phyloP scores from a whole-genome alignment of 2,888 invertebrate genomes.

The Orthosia cruda region DNA sequence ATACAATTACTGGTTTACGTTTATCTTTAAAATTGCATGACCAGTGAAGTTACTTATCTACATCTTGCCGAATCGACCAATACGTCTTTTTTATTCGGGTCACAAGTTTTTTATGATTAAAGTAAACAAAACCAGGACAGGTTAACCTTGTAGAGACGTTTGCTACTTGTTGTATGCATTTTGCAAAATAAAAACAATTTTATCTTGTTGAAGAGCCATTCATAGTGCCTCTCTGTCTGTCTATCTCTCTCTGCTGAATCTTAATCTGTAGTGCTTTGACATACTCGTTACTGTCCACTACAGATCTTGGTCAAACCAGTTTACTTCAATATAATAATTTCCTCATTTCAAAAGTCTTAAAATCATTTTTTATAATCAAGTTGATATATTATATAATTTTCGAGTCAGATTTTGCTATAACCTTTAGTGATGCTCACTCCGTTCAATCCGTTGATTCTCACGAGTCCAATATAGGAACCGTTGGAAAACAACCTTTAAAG shows the following conservation, averaged over 20 bases:
- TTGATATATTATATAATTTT: background rate
- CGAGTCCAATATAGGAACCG: no score
- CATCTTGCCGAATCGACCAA: background rate
- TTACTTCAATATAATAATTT: constrained; percentile 7
- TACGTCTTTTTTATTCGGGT: background rate
- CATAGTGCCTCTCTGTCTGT: background rate
- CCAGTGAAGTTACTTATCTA: no score
- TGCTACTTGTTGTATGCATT: background rate
- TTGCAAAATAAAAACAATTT: background rate
- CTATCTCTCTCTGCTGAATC: no score
- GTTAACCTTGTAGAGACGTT: background rate
- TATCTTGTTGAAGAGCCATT: background rate
- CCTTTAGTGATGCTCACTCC: background rate
- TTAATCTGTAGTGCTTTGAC: background rate
- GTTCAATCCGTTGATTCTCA: background rate
- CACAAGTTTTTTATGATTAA: background rate
- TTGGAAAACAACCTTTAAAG: no score
- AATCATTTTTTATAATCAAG: constrained; percentile 6
- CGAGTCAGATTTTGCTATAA: constrained; percentile 3
- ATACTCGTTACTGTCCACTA: background rate
- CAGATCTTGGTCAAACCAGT: constrained; percentile 20
- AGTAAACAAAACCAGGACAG: background rate
- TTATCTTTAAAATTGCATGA: no score
- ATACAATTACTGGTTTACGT: background rate
- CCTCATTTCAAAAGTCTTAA: background rate